Evolutionary conservation across 2,113 vertebrate species (phyloP), one percentile per base, ranked within the genome.

Genomic region (Pongo pygmaeus): DNA sequence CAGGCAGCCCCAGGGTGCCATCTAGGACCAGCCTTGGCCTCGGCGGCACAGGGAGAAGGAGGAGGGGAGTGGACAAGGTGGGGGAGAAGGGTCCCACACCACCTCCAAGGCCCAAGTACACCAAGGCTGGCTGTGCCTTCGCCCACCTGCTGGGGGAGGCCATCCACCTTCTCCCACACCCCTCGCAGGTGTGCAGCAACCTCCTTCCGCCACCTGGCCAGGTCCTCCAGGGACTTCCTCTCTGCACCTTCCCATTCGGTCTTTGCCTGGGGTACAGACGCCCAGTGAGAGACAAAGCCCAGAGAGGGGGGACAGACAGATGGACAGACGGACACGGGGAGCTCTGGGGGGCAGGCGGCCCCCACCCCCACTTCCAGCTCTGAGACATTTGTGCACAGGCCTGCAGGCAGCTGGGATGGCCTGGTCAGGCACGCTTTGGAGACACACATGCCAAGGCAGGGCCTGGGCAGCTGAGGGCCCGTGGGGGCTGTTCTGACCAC

Each of bases 141-240:
- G 59, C 97, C n/a, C 72, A 98, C 98, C 98, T 98, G 96, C 77
- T 0, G 75, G n/a, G 91, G 90, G 30, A 98, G 88, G 89, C n/a
- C 30, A 40, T 81, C 94, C 77, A 98, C 70, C 20, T 23, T 92
- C 32, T 98, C 95, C 38, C 5, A 52, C 43, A 97, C n/a, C 18
- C 96, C 96, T 48, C 46, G n/a, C 80, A 97, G 77, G 38, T 57
- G 88, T 0, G 7, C 84, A 40, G 91, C 38, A 0, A 84, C 77
- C 20, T 97, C 96, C 74, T 96, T 77, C 38, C 2, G 96, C 83
- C 95, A 85, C 50, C 2, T 40, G 5, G 61, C 64, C 84, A 96
- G 84, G 30, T 86, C 91, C 88, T 96, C 87, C 48, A 61, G n/a
- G 2, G 75, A 91, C 32, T 40, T 61, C 75, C 38, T 88, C 67